Evolutionary conservation across 1,140 invertebrate genomes (phyloP).

Genomic region (Drosophila kanapiae): DNA sequence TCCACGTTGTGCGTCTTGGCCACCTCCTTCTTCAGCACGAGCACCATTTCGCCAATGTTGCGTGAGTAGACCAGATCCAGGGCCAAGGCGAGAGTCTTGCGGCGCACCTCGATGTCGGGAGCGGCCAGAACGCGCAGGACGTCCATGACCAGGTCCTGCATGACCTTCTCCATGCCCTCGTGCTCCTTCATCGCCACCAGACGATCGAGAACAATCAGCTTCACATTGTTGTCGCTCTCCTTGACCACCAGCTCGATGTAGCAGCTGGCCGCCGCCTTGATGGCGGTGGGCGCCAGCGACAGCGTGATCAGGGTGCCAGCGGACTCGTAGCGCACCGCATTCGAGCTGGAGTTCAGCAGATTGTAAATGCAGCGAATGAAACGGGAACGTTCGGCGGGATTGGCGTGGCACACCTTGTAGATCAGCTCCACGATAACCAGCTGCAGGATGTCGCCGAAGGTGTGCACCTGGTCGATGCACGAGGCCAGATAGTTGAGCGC

Average conservation of each 20-base stretch:
- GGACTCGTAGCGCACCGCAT: slow-evolving; percentile 99
- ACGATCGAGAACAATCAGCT: slow-evolving; percentile 98
- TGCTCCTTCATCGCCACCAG: slow-evolving; percentile 95
- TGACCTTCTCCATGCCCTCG: slow-evolving; percentile 95
- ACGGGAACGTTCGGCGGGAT: slow-evolving; percentile 97
- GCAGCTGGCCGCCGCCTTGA: slow-evolving; percentile 98
- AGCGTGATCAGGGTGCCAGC: slow-evolving; percentile 99
- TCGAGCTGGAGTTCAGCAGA: slow-evolving; percentile 97
- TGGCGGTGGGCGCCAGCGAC: slow-evolving; percentile 97
- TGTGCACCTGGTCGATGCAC: slow-evolving; percentile 97
- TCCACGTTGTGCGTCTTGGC: slow-evolving; percentile 96
- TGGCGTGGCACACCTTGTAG: slow-evolving; percentile 99
- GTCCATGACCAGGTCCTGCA: slow-evolving; percentile 99
- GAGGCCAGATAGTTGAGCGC: slow-evolving; percentile 97
- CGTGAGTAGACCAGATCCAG: slow-evolving; percentile 97
- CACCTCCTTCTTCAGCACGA: slow-evolving; percentile 97
- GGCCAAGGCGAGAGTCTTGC: slow-evolving; percentile 94
- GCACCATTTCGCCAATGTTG: slow-evolving; percentile 98
- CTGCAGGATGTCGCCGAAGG: slow-evolving; percentile 99
- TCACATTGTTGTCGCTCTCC: slow-evolving; percentile 99
- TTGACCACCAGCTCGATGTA: slow-evolving; percentile 99
- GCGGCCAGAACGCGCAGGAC: slow-evolving; percentile 96
- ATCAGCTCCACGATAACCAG: slow-evolving; percentile 99
- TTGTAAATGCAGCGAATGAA: slow-evolving; percentile 99
- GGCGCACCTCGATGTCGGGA: slow-evolving; percentile 97